A percentile compares a stretch with the other conserved stretches of the same genome.
These are phyloP conservation scores for Eupeodes luniger DNA, from an alignment of 2,888 invertebrate genomes.

Conservation along the genomic window DNA sequence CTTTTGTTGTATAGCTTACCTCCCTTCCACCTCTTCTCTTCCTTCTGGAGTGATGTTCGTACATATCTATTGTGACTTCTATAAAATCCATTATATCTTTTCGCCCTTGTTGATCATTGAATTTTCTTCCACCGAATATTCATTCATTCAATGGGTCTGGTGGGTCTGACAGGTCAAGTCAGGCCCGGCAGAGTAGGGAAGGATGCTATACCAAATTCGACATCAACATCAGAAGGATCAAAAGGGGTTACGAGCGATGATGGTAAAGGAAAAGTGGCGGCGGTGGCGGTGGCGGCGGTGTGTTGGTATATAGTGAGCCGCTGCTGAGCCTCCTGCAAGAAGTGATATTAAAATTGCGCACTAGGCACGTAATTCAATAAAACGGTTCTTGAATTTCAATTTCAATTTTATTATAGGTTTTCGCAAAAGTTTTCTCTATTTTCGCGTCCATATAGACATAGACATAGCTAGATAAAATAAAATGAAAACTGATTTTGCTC, in stretches of 20 bases:
- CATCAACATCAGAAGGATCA: background rate
- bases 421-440: conserved; percentile 51
- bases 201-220: no score
- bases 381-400: conserved; percentile 76
- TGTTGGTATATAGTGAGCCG: background rate
- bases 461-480: conserved; percentile 10
- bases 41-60: background rate
- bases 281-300: no score
- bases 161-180: background rate
- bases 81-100: conserved; percentile 54
- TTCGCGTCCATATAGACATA: conserved; percentile 3
- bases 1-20: no score
- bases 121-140: conserved; percentile 45
- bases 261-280: no score
- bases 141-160: background rate
- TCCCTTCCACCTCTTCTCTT: background rate
- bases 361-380: conserved; percentile 77
- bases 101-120: conserved; percentile 65
- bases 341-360: conserved; percentile 75
- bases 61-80: background rate
- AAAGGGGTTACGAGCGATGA: background rate
- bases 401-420: conserved; percentile 73
- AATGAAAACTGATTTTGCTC: conserved; percentile 32
- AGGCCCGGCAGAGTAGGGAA: no score
- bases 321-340: conserved; percentile 39